Evolutionary conservation across 2,113 vertebrate genomes (phyloP), one percentile per base, ranked within the genome.

Genomic region (Callorhinus ursinus): DNA sequence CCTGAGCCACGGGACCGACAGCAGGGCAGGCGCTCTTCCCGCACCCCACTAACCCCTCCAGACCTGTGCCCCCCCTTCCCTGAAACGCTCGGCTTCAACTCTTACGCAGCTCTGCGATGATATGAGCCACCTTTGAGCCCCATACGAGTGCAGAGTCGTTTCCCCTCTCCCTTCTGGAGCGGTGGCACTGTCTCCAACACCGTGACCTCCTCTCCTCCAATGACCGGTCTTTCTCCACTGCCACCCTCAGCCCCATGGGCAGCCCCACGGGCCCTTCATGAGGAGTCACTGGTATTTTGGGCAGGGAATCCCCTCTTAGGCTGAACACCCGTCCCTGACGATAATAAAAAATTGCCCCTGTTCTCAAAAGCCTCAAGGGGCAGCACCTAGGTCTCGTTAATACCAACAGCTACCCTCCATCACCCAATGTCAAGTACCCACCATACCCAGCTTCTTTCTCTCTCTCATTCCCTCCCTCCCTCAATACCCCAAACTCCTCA

Each of bases 61-160:
- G 33, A 16, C 46, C 9, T 15, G 13, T 39, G 8, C 57, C 16
- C 19, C 4, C 59, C 10, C 42, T 2, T 8, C 53, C 77, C 39
- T 14, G 7, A 59, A 46, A 36, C 4, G 7, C 28, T 61, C 36
- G 8, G 82, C 22, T 79, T 7, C 24, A 21, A 21, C 67, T 57
- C 53, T 12, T 0, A 36, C 2, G 26, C 42, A 10, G 22, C 69
- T 4, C 1, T 2, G 5, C 28, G 4, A 39, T 0, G 21, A n/a
- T 0, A 12, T 0, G 3, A 3, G 6, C 22, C 26, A 13, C 57
- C 11, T 31, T 31, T 18, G 1, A n/a, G 53, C 22, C 21, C 33
- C 71, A 1, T 2, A 0, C 18, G n/a, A 61, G 1, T 13, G 22
- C 19, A 8, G 13, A 55, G 22, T 0, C 4, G 3, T 16, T 7